Percentiles rank a stretch among this genome's conserved stretches.
These are phyloP conservation scores for Phengaris alcon DNA, from an alignment of 2,888 invertebrate genomes.

Conservation along the genomic window DNA sequence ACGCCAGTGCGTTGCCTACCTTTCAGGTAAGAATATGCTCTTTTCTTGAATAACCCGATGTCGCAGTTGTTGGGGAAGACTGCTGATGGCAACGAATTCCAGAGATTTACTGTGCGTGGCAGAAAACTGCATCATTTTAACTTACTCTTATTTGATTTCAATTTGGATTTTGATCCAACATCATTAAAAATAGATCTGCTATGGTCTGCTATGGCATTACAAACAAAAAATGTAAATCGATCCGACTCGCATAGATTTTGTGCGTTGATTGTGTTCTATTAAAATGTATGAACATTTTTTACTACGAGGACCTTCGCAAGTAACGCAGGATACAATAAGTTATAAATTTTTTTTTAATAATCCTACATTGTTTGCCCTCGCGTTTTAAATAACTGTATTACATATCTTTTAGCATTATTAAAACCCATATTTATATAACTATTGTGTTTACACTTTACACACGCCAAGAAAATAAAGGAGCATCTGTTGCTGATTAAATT, in stretches of 20 bases:
- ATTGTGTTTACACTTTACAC: neutral
- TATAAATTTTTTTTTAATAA: slow-evolving; percentile 3
- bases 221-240: neutral
- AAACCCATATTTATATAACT: neutral
- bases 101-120: no score
- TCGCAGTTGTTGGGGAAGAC: no score
- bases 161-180: no score
- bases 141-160: no score
- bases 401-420: neutral
- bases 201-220: neutral
- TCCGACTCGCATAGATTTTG: neutral
- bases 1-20: no score
- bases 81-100: no score
- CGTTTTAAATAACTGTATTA: neutral
- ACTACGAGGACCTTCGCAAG: slow-evolving; percentile 3
- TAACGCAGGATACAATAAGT: neutral
- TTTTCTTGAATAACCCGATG: no score
- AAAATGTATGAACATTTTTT: slow-evolving; percentile 19
- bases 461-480: no score
- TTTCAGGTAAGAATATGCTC: no score
- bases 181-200: neutral
- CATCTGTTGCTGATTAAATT: no score
- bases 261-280: neutral
- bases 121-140: no score
- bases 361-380: neutral